A percentile compares a stretch with the other conserved stretches of the same genome.
These are phyloP conservation scores for Mesocricetus auratus DNA, from an alignment of 2,113 vertebrate genomes.

Conservation along the genomic window DNA sequence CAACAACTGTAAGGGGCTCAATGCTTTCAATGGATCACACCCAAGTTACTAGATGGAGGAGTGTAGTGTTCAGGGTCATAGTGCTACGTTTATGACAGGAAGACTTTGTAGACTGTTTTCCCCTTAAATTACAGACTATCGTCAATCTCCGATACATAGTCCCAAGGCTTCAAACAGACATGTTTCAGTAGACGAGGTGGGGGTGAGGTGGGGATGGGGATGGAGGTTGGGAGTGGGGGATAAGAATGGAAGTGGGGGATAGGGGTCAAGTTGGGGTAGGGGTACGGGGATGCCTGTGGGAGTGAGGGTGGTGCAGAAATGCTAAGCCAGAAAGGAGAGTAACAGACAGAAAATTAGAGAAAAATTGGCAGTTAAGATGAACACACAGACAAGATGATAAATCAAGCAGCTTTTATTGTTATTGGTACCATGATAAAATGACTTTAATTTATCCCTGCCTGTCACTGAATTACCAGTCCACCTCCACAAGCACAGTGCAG, in stretches of 20 bases:
- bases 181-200: not conserved
- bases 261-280: no score
- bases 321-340: not conserved
- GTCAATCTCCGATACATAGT: not conserved
- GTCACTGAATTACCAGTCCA: not conserved
- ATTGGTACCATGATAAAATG: not conserved
- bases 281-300: not conserved
- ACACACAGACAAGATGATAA: not conserved
- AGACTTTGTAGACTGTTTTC: not conserved
- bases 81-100: not conserved
- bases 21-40: conserved; percentile 47
- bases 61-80: not conserved
- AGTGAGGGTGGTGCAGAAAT: not conserved
- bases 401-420: conserved; percentile 15
- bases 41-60: not conserved
- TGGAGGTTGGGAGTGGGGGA: not conserved
- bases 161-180: not conserved
- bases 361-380: not conserved
- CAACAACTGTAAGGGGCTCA: not conserved
- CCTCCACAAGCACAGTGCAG: not conserved
- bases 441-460: not conserved
- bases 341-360: not conserved
- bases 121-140: not conserved
- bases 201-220: not conserved
- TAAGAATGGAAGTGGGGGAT: no score